A percentile compares a stretch with the other conserved stretches of the same genome.
Conservation (phyloP, 2,888 invertebrate genomes). For the Ophion slaviceki region DNA sequence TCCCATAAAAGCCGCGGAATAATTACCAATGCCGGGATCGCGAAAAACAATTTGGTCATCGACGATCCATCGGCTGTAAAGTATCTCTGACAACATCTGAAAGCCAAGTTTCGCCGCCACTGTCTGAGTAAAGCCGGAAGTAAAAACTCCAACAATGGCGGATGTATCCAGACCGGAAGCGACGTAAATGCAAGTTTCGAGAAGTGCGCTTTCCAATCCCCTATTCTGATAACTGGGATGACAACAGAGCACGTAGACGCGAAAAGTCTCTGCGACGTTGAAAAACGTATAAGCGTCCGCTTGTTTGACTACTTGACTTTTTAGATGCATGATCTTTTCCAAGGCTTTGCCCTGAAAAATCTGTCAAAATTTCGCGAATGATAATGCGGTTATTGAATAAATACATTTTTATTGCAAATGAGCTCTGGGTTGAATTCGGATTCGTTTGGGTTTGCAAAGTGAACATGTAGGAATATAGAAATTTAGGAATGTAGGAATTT, state of each 20-base stretch:
- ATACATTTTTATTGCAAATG: not conserved
- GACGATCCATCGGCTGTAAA: conserved; percentile 83
- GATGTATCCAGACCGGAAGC: conserved; percentile 69
- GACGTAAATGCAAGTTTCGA: conserved; percentile 70
- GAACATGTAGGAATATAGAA: not conserved
- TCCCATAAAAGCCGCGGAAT: conserved; percentile 81
- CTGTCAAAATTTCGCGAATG: conserved; percentile 62
- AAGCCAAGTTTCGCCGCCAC: conserved; percentile 71
- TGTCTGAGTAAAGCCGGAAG: conserved; percentile 72
- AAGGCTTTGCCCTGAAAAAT: conserved; percentile 71
- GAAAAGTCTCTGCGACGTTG: conserved; percentile 68
- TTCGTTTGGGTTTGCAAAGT: too few species aligned
- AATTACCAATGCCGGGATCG: conserved; percentile 85
- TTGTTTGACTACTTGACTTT: conserved; percentile 69
- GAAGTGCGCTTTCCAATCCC: conserved; percentile 70
- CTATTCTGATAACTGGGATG: conserved; percentile 77
- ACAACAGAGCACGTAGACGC: conserved; percentile 75
- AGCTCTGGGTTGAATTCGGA: not conserved
- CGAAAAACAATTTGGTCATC: conserved; percentile 83
- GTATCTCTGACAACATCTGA: conserved; percentile 78
- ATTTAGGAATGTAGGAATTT: too few species aligned
- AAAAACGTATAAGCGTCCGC: conserved; percentile 71
- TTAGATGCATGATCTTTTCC: conserved; percentile 72
- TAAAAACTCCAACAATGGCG: conserved; percentile 76
- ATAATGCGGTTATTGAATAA: not conserved